Evolutionary conservation across 2,113 vertebrate species (phyloP).

Genomic region (Lepus americanus): DNA sequence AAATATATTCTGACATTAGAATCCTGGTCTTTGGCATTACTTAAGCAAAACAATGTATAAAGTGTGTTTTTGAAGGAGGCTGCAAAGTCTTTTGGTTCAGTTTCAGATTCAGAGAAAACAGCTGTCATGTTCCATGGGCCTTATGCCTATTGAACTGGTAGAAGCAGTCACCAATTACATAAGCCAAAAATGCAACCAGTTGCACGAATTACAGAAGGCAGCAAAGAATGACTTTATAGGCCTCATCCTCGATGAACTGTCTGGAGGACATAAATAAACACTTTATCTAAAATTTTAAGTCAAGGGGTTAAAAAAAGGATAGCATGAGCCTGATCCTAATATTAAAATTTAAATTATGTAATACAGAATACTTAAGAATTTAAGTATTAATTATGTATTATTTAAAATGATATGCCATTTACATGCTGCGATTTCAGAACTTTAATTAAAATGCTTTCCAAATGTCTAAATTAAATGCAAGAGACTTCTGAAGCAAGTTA

Average conservation of each 20-base stretch:
- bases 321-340: not conserved
- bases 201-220: not conserved
- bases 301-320: not conserved
- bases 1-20: not conserved
- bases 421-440: not conserved
- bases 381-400: not conserved
- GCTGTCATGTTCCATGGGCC: not conserved
- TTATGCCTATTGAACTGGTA: too few species aligned
- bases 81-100: not conserved
- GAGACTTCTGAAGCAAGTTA: not conserved
- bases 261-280: not conserved
- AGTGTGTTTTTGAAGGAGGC: not conserved
- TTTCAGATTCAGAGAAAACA: not conserved
- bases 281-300: not conserved
- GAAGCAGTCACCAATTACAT: not conserved
- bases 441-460: not conserved
- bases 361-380: not conserved
- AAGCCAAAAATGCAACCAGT: not conserved
- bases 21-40: not conserved
- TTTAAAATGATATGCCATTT: not conserved
- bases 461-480: not conserved
- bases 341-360: not conserved
- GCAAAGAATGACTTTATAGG: not conserved
- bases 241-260: not conserved
- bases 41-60: not conserved